These are phyloP conservation scores for Brenthis daphne DNA, from an alignment of 2,888 invertebrate genomes.

Conservation along the genomic window DNA sequence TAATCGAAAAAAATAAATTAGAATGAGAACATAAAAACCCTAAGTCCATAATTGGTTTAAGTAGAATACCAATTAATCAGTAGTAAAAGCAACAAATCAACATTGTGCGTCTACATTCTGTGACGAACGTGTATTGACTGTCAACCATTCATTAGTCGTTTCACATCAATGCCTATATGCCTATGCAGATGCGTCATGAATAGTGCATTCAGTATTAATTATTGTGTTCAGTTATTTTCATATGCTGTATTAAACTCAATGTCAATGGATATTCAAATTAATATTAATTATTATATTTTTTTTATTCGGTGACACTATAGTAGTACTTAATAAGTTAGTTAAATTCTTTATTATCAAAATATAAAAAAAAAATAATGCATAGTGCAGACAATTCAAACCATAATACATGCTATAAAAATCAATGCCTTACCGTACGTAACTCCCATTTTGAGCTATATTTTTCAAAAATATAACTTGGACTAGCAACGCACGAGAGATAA, in stretches of 20 bases:
- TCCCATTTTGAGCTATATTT: too few species aligned
- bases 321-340: too few species aligned
- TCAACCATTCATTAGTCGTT: conserved; percentile 21
- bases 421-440: too few species aligned
- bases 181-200: conserved; percentile 15
- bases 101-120: conserved; percentile 11
- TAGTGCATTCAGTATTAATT: not conserved
- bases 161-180: conserved; percentile 20
- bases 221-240: conserved; percentile 4
- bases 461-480: too few species aligned
- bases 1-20: too few species aligned
- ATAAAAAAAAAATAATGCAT: too few species aligned
- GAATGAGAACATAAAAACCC: not conserved
- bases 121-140: conserved; percentile 8
- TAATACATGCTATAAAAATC: too few species aligned
- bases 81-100: conserved; percentile 2
- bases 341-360: too few species aligned
- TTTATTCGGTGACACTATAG: not conserved
- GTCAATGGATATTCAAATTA: not conserved
- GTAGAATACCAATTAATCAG: not conserved
- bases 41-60: not conserved
- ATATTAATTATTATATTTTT: not conserved
- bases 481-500: too few species aligned
- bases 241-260: not conserved
- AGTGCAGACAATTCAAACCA: too few species aligned